Base-by-base conservation (phyloP, 1,140 invertebrate species). In the Mamestra configurata region DNA sequence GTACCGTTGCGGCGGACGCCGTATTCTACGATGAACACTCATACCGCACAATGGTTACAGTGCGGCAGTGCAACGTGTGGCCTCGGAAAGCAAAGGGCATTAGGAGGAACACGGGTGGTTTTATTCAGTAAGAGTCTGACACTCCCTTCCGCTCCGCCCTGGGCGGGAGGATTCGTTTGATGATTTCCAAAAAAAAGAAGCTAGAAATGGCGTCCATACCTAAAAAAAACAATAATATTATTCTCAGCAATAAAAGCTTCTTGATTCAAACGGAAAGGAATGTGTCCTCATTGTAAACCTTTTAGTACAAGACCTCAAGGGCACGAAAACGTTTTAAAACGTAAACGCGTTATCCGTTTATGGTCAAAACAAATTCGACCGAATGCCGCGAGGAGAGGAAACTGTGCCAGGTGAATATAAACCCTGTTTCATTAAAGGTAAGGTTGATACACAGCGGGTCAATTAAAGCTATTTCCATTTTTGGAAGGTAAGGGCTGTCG, bases 391-490 rank as follows among this genome's bases (percentile, higher is more conserved):
- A 4, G 4, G 20, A 27, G 49, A 24, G 15, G 20, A 13, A 43
- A 24, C 4, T 22, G 57, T 59, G 35, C 10, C 22, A 75, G 57
- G 24, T 13, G 22, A 59, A 59, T 27, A 46, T 27, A 15, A 59
- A 75, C 53, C 18, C 24, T 75, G 59, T 27, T n/a, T 1, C n/a
- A 13, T 43, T 20, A 15, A 3, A 15, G 10, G n/a, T 7, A 59
- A 55, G 53, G 53, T 43, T 11, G 5, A 24, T 40, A 40, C 18
- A n/a, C 18, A 7, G 4, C 7, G 31, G 20, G 27, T 37, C 61
- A 68, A 77, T 77, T 66, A 68, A 68, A 61, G 8, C 24, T 6
- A 57, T 78, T 78, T 70, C 40, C 75, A 66, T 78, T 78, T 78
- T 79, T 73, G 6, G 68, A 79, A 73, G 68, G 71, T 49, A 37